Evolutionary conservation across 2,888 invertebrate species (phyloP), one percentile per base, ranked within the genome.

Genomic region (Ophioninae sp.): DNA sequence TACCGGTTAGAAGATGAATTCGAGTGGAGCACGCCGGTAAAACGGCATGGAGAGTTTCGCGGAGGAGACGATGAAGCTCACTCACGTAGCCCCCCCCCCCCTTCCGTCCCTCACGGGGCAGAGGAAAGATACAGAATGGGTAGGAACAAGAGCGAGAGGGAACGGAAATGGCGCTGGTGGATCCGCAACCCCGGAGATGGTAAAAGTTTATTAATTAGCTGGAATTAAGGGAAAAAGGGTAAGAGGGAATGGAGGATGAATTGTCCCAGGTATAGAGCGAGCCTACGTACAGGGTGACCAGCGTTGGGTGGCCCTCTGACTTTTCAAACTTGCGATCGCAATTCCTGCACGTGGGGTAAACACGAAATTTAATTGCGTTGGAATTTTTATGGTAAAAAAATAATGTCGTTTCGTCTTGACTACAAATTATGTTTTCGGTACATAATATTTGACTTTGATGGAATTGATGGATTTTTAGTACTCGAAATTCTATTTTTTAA

Each of bases 171-270:
- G 50, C 81, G 59, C n/a, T 57, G 72, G 65, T 62, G 56, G 73
- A 80, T 81, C 67, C 81, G 81, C 70, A 68, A 67, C 69, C 62
- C 69, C 80, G 81, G 87, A 89, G 89, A 89, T 88, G 89, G 87
- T 88, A 88, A 91, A 91, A 91, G 91, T 91, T 91, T 91, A 91
- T 91, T 91, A 91, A 91, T 91, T 91, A 91, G 90, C 90, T 86
- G 87, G 89, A 90, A 91, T 91, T 90, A 90, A 89, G 89, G 88
- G 88, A 87, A 86, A 78, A 77, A 72, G 10, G 88, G 88, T 17
- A 17, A 50, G 44, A 44, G 88, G 86, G 86, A 77, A 68, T 50
- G 56, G 23, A 69, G 77, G 76, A 65, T 44, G n/a, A 44, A 56
- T 73, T 68, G 68, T 75, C 61, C 67, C 67, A 68, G 73, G 70